Base-by-base conservation (phyloP, 2,113 vertebrate genomes). In the Lepisosteus osseus region DNA sequence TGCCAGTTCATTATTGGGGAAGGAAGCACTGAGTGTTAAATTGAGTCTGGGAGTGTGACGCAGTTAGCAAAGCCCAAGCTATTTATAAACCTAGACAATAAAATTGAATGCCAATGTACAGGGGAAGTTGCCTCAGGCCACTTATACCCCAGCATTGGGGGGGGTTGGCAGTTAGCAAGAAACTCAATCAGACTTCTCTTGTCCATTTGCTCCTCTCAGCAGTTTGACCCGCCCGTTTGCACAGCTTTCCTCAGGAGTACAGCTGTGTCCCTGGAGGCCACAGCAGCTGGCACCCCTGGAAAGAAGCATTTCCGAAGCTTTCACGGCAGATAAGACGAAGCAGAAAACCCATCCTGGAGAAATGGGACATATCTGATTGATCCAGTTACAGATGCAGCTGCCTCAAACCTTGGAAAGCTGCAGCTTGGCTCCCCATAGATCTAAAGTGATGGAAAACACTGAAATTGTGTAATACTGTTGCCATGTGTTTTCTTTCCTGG, bases 201-300 rank as follows among this genome's bases (percentile, higher is more conserved):
- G 69, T 15, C 45, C 14, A 54, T 29, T 51, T 4, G 8, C 66
- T 68, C 7, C 3, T 14, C 59, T 2, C 42, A 12, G 51, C 55
- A 29, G 43, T n/a, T 40, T 4, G n/a, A 71, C 75, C 71, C 77
- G 82, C 78, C 81, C 83, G 85, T 82, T 82, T 81, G 70, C 64
- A 75, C 17, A 61, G 68, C 79, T 70, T 5, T 45, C 17, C n/a
- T 54, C 59, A 54, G 43, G 1, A 12, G 7, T 9, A 59, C 54
- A 61, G 65, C 54, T 73, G 56, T 40, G 13, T 6, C 6, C 3
- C 15, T 14, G 44, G 29, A 73, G 47, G 12, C 17, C 3, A 45
- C 1, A 51, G 55, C 45, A 62, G 57, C 44, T 51, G 57, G 4
- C 44, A 51, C 11, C 56, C 42, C 55, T 6, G 13, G 57, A 29